Percentiles rank a stretch among this genome's conserved stretches.
These are phyloP conservation scores for Dromaius novaehollandiae DNA, from an alignment of 2,113 vertebrate genomes.

Conservation along the genomic window DNA sequence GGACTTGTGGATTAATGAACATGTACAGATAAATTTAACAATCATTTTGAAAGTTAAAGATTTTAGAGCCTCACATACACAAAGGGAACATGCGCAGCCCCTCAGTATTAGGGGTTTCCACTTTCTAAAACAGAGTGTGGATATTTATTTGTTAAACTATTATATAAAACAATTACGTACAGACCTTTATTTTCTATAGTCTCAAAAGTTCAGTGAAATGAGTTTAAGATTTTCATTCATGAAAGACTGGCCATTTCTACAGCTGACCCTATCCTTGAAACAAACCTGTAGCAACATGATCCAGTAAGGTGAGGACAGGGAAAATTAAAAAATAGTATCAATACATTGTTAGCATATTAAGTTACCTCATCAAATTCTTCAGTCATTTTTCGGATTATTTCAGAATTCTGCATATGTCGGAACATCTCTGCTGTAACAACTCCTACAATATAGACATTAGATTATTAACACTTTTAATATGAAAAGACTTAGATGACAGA, in stretches of 20 bases:
- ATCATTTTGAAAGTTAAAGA: background rate
- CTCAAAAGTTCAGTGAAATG: background rate
- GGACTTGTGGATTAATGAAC: background rate
- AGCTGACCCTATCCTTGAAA: background rate
- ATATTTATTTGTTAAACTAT: background rate
- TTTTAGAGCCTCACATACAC: background rate
- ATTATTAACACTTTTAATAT: conserved; percentile 30
- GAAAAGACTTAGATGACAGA: background rate
- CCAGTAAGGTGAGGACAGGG: background rate
- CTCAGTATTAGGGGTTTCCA: background rate
- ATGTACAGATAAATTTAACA: background rate
- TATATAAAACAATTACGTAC: background rate
- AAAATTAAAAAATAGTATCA: background rate
- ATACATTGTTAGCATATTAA: conserved; percentile 6
- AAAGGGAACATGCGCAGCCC: background rate
- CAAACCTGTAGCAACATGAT: background rate
- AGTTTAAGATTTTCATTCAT: background rate
- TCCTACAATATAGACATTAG: conserved; percentile 78
- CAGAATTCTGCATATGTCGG: conserved; percentile 98
- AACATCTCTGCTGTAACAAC: conserved; percentile 99
- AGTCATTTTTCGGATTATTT: conserved; percentile 99
- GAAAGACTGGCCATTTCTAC: background rate
- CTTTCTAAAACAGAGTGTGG: background rate
- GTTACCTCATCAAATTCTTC: conserved; percentile 99
- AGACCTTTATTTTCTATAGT: background rate